Percentiles rank a stretch among this genome's conserved stretches.
Evolutionary conservation across 2,797 vertebrate genomes (phyloP).

Genomic region (Alectoris magna): DNA sequence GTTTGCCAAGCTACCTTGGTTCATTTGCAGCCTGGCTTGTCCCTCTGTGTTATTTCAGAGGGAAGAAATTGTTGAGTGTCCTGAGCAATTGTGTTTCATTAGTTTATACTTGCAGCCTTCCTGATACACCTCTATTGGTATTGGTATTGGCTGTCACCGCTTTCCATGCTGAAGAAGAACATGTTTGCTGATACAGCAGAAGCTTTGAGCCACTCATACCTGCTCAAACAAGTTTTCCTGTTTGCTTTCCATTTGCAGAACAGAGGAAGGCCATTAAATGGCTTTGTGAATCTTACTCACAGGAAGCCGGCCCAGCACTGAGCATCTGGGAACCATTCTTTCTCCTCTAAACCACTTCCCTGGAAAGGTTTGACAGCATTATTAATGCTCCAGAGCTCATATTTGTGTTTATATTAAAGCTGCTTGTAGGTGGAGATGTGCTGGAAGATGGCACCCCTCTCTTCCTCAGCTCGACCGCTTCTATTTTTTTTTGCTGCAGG

Average conservation of each 20-base stretch:
- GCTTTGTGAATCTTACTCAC: slow-evolving; percentile 29
- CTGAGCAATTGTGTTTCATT: background rate
- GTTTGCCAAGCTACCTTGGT: background rate
- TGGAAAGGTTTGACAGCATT: slow-evolving; percentile 2
- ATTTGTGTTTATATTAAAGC: slow-evolving; percentile 38
- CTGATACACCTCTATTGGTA: fast-evolving
- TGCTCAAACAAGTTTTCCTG: background rate
- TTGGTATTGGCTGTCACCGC: background rate
- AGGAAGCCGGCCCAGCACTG: background rate
- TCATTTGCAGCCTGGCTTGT: background rate
- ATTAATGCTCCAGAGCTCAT: slow-evolving; percentile 7
- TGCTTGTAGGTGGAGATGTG: background rate
- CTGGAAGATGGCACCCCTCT: background rate
- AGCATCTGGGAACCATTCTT: slow-evolving; percentile 1
- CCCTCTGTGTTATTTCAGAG: background rate
- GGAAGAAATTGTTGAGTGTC: background rate
- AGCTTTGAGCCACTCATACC: background rate
- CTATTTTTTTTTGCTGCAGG: slow-evolving; percentile 2
- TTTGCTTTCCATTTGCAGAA: background rate
- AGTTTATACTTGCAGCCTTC: background rate
- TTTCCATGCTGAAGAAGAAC: background rate
- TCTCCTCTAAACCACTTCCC: background rate
- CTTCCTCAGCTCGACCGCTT: background rate
- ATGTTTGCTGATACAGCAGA: background rate
- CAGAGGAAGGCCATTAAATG: background rate